Conservation (phyloP, 1,140 invertebrate genomes). For the Drosophila pectinifera region DNA sequence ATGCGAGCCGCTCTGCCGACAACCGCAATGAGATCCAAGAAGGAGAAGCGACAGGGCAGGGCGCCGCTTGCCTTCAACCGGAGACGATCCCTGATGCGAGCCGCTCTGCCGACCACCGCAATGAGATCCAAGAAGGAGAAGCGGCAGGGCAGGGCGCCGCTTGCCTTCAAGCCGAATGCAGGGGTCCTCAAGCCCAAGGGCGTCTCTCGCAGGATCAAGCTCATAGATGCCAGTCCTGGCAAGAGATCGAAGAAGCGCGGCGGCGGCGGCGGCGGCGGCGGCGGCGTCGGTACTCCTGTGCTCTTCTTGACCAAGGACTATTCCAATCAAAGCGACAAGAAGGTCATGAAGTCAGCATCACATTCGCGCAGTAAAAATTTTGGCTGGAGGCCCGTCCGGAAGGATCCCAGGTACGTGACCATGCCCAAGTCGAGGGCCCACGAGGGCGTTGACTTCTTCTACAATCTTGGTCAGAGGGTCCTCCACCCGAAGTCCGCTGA, state of each 20-base stretch:
- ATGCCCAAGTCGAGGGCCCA: not conserved
- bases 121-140: not conserved
- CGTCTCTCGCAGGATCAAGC: not conserved
- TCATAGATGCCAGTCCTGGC: conserved; percentile 2
- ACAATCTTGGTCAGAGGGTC: conserved; percentile 24
- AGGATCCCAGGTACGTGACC: not conserved
- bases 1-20: not conserved
- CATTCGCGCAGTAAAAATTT: not conserved
- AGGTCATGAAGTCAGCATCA: not conserved
- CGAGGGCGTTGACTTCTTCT: conserved; percentile 42
- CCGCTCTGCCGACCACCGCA: too few species aligned
- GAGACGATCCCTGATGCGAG: not conserved
- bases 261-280: too few species aligned
- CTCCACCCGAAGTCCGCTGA: too few species aligned
- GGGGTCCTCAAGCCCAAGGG: not conserved
- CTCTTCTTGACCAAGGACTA: conserved; percentile 23
- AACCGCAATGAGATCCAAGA: not conserved
- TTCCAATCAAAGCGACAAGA: too few species aligned
- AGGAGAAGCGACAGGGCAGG: not conserved
- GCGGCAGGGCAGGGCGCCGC: not conserved
- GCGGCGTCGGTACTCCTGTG: conserved; percentile 12
- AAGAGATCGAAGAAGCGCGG: not conserved
- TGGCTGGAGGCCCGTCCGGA: too few species aligned
- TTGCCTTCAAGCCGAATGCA: not conserved
- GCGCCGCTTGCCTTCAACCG: not conserved